These are phyloP conservation scores for Mormyrus hasselquistii DNA, from an alignment of 2,797 vertebrate species.

Conservation along the genomic window DNA sequence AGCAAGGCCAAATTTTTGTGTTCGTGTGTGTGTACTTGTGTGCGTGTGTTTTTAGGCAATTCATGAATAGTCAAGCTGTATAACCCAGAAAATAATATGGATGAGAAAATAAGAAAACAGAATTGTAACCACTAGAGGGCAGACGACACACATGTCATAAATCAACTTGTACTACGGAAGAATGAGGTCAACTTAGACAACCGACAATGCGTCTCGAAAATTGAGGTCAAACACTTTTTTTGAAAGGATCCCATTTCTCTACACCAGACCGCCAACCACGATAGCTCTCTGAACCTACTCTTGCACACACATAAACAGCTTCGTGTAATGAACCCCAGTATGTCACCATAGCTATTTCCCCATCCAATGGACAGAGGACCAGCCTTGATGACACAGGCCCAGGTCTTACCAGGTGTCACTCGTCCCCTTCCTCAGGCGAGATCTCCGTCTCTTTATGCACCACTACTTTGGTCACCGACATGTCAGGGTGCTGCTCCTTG, in stretches of 20 bases:
- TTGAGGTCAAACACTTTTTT: not conserved
- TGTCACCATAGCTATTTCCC: not conserved
- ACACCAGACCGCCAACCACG: not conserved
- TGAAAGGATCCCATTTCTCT: not conserved
- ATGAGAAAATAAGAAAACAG: not conserved
- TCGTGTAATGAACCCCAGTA: conserved; percentile 46
- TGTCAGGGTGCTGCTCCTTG: conserved; percentile 99
- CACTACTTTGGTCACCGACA: conserved; percentile 99
- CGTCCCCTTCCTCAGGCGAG: conserved; percentile 90
- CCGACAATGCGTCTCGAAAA: not conserved
- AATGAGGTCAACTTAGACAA: not conserved
- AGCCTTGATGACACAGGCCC: not conserved
- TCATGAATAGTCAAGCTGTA: not conserved
- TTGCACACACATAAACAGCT: conserved; percentile 24
- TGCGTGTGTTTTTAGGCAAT: not conserved
- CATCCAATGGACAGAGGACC: not conserved
- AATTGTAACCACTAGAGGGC: not conserved
- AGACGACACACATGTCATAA: not conserved
- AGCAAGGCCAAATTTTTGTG: not conserved
- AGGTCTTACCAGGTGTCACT: conserved; percentile 76
- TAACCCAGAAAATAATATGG: not conserved
- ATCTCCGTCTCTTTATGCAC: conserved; percentile 99
- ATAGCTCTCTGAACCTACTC: not conserved
- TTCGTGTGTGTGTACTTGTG: not conserved
- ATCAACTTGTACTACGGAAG: not conserved